Evolutionary conservation across 2,113 vertebrate species (phyloP).

Genomic region (Fulmarus glacialis): DNA sequence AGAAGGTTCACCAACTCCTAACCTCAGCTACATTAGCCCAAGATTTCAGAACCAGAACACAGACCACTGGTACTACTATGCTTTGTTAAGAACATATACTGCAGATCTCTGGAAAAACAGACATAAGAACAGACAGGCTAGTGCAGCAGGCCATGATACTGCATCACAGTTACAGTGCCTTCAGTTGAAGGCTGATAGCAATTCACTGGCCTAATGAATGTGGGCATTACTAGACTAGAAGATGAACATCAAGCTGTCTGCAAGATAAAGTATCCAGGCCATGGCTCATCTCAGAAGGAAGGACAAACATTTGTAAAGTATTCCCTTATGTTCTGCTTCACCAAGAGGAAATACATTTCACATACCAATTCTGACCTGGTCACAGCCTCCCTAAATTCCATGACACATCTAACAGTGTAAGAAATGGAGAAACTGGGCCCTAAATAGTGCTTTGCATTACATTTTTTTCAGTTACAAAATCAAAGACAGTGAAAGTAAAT

Average conservation of each 20-base stretch:
- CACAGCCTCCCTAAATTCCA: not conserved
- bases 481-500: not conserved
- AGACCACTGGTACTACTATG: fast-evolving
- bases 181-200: not conserved
- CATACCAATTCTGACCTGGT: not conserved
- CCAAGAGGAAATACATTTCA: not conserved
- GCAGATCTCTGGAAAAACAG: not conserved
- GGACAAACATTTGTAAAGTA: not conserved
- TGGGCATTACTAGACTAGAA: not conserved
- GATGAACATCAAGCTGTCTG: not conserved
- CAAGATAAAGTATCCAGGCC: not conserved
- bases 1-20: not conserved
- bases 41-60: not conserved
- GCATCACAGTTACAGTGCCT: not conserved
- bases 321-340: not conserved
- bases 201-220: not conserved
- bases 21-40: not conserved
- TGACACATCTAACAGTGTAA: not conserved
- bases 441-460: not conserved
- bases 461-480: not conserved
- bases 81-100: not conserved
- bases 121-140: not conserved
- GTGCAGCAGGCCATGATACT: not conserved
- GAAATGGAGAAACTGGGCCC: not conserved
- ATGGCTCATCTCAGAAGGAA: not conserved